phyloP scores from a whole-genome alignment of 1,140 invertebrate species.

The Calliopsis andreniformis region DNA sequence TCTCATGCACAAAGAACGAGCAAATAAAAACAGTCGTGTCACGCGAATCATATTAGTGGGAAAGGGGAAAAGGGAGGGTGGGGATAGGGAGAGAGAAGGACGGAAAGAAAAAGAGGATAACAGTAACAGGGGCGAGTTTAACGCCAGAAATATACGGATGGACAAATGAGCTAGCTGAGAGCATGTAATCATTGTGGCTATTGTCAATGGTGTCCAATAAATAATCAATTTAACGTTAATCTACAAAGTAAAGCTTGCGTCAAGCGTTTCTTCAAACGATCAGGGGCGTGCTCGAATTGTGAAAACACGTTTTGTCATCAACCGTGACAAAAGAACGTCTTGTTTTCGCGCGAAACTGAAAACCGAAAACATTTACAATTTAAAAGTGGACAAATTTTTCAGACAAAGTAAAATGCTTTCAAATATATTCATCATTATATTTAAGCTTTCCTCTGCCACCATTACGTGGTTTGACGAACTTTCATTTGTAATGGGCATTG shows the following conservation, averaged over 20 bases:
- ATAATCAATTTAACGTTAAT: constrained; percentile 62
- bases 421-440: too few species aligned
- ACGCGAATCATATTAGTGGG: not conserved
- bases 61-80: not conserved
- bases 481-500: too few species aligned
- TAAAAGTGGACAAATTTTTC: too few species aligned
- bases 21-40: constrained; percentile 46
- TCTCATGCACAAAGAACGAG: constrained; percentile 42
- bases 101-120: not conserved
- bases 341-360: not conserved
- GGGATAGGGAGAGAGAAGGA: not conserved
- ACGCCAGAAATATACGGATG: constrained; percentile 38
- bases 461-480: too few species aligned
- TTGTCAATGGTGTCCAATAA: constrained; percentile 62
- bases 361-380: too few species aligned
- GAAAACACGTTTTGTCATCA: not conserved
- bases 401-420: too few species aligned
- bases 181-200: constrained; percentile 54
- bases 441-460: too few species aligned
- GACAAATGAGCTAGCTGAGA: constrained; percentile 36
- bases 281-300: not conserved
- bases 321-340: not conserved
- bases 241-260: constrained; percentile 48
- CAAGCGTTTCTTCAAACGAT: constrained; percentile 35
- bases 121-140: constrained; percentile 4